These are phyloP conservation scores for Enteromius afrohamiltoni DNA, from an alignment of 2,797 vertebrate genomes.

Conservation along the genomic window DNA sequence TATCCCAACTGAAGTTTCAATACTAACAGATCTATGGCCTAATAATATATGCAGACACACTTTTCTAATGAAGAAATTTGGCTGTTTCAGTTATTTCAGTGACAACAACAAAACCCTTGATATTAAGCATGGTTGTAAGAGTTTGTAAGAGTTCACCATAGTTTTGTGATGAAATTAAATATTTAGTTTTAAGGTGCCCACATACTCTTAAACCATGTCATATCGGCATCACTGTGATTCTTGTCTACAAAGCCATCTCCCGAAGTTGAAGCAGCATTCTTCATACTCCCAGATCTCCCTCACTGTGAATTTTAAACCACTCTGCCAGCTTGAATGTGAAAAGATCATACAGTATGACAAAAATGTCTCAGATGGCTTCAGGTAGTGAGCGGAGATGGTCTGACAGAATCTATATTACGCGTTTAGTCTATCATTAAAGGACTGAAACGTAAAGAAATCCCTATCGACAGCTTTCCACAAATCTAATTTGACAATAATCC, in stretches of 20 bases:
- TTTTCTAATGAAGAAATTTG: neutral
- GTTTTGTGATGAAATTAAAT: neutral
- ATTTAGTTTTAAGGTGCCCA: too few species aligned
- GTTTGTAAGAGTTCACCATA: neutral
- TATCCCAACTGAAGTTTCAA: neutral
- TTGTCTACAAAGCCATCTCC: neutral
- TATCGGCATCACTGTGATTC: neutral
- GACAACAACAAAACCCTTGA: neutral
- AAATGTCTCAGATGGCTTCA: slow-evolving; percentile 42
- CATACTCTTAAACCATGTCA: neutral
- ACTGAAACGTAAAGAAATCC: slow-evolving; percentile 26
- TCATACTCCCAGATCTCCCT: slow-evolving; percentile 68
- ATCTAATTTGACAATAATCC: slow-evolving; percentile 22
- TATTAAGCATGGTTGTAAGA: neutral
- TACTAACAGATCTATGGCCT: neutral
- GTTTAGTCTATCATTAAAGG: slow-evolving; percentile 24
- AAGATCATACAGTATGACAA: slow-evolving; percentile 14
- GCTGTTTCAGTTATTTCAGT: neutral
- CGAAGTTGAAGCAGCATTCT: slow-evolving; percentile 67
- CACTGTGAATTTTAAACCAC: slow-evolving; percentile 62
- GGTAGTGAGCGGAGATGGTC: neutral
- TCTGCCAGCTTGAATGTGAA: slow-evolving; percentile 61
- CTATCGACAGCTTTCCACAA: slow-evolving; percentile 26
- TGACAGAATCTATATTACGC: slow-evolving; percentile 31
- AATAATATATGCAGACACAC: neutral